Conservation (phyloP, 2,113 vertebrate species). For the Antennarius striatus region DNA sequence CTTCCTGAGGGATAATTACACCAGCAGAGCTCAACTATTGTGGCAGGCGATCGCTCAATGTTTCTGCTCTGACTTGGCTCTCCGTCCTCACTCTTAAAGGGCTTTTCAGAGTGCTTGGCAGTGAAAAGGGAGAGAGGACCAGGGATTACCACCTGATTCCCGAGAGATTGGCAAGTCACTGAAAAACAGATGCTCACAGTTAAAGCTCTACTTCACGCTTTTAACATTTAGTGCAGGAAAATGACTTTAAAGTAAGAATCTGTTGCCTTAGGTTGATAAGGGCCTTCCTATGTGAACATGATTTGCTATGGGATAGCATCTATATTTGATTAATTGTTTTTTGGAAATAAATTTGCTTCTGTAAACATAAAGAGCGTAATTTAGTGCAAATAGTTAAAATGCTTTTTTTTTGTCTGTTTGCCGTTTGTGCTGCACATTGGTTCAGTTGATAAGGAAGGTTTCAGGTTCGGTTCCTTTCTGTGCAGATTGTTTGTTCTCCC, state of each 20-base stretch:
- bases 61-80: slow-evolving; percentile 23
- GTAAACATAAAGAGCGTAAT: no score
- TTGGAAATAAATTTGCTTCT: no score
- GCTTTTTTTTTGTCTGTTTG: no score
- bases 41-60: slow-evolving; percentile 19
- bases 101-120: neutral
- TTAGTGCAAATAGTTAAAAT: no score
- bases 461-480: no score
- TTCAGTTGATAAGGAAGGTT: no score
- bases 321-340: no score
- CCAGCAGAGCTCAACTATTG: slow-evolving; percentile 32
- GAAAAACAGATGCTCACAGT: neutral
- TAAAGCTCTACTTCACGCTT: neutral
- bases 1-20: slow-evolving; percentile 55
- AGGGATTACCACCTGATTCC: neutral
- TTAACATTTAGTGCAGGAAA: neutral
- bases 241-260: slow-evolving; percentile 6
- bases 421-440: no score
- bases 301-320: neutral
- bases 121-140: neutral
- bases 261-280: neutral
- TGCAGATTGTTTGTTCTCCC: no score
- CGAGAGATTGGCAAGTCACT: neutral
- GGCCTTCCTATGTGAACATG: neutral
- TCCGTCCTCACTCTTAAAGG: slow-evolving; percentile 5